Base-by-base conservation (phyloP, 2,797 vertebrate genomes). In the Argya squamiceps region DNA sequence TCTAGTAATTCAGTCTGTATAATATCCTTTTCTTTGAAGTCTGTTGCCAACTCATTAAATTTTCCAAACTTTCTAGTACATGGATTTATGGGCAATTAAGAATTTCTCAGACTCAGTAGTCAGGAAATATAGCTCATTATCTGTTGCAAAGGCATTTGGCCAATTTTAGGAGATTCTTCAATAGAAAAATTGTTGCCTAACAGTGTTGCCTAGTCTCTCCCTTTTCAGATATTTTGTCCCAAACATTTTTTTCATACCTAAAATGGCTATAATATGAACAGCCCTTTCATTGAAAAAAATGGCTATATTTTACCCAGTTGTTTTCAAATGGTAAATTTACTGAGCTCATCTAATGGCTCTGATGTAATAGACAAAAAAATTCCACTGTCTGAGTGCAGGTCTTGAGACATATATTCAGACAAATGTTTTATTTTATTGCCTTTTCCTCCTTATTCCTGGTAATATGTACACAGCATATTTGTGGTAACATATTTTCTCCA, bases 71-170 rank as follows among this genome's bases (percentile, higher is more conserved):
- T 95, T 71, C 80, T 75, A 92, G 59, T 86, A 92, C 80, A 88
- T 49, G 81, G 79, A 81, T 85, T 84, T 87, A 95, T 82, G 87
- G 71, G 63, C 87, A 97, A 86, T 97, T 97, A 97, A 70, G 85
- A 69, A 65, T 87, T 96, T 94, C 76, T 97, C 43, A 90, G 53
- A 83, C 63, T 85, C 53, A 49, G 78, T 89, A 89, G 79, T 93
- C 84, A 86, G 87, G 83, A 96, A 95, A 91, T 88, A 84, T 21
- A 94, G 68, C 87, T 95, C 68, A 81, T 96, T 94, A 94, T 80
- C 53, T 60, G 44, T 50, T 82, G 67, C 37, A 94, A 94, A 95
- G 78, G 89, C 92, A 69, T 88, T 95, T 95, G 87, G 70, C 75
- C 91, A 94, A 77, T 93, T 93, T 95, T 78, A 92, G 62, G 53